These are phyloP conservation scores for Smutsia gigantea DNA, from an alignment of 2,797 vertebrate species.

Conservation along the genomic window DNA sequence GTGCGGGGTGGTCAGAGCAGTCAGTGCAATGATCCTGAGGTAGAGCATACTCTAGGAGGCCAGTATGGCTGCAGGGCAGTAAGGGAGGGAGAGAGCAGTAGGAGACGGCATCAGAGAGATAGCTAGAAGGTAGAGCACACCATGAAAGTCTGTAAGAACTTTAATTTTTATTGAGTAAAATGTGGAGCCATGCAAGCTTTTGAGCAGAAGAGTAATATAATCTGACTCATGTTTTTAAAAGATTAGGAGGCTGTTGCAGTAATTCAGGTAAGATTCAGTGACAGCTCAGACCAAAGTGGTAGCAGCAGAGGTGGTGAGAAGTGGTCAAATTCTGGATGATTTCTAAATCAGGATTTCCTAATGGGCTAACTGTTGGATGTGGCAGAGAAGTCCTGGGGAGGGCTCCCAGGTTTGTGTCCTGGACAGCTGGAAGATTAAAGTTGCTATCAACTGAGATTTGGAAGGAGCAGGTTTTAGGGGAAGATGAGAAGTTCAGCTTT, in stretches of 20 bases:
- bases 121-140: background rate
- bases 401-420: background rate
- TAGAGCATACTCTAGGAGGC: background rate
- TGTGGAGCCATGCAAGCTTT: background rate
- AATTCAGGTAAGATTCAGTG: background rate
- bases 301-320: background rate
- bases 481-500: background rate
- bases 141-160: background rate
- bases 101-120: background rate
- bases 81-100: fast-evolving
- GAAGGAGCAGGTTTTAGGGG: background rate
- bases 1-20: background rate
- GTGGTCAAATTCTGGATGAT: background rate
- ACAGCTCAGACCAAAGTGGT: background rate
- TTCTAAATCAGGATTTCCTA: background rate
- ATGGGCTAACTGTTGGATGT: background rate
- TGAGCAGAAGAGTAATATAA: background rate
- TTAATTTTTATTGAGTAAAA: background rate
- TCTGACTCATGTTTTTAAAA: background rate
- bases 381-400: background rate
- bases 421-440: background rate
- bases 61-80: background rate
- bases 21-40: background rate
- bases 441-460: background rate
- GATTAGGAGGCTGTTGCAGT: background rate